Percentiles rank a stretch among this genome's conserved stretches.
Evolutionary conservation across 2,888 invertebrate genomes (phyloP).

Genomic region (Lithophane leautieri): DNA sequence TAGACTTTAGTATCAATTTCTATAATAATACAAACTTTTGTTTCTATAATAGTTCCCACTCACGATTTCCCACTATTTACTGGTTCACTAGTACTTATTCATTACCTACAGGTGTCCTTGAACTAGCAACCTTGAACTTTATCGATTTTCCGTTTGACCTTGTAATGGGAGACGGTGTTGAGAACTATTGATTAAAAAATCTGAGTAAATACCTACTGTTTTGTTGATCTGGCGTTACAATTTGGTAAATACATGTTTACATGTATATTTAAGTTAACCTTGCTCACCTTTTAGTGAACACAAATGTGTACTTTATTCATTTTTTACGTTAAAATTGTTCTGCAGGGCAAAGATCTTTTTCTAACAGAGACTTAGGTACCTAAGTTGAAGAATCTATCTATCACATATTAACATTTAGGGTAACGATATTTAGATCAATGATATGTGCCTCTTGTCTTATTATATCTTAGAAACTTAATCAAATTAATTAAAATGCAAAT

Average conservation of each 20-base stretch:
- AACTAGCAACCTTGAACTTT: constrained; percentile 61
- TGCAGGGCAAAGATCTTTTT: background rate
- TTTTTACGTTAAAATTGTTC: background rate
- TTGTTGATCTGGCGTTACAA: background rate
- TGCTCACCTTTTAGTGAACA: too few relatives aligned
- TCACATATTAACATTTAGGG: background rate
- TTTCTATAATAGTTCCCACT: constrained; percentile 24
- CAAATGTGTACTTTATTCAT: too few relatives aligned
- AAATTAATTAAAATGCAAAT: background rate
- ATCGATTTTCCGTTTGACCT: constrained; percentile 64
- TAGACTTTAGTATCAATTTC: background rate
- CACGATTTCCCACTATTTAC: constrained; percentile 28
- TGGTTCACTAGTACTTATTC: constrained; percentile 43
- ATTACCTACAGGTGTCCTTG: constrained; percentile 52
- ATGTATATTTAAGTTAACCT: too few relatives aligned
- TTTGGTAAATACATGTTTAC: too few relatives aligned
- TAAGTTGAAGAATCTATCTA: too few relatives aligned
- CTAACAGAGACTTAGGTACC: background rate
- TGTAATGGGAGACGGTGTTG: constrained; percentile 29
- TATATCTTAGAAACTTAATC: background rate
- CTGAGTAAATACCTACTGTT: constrained; percentile 5
- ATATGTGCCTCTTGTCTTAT: background rate
- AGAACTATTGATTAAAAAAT: constrained; percentile 25
- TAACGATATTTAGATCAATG: background rate
- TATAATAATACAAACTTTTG: background rate